phyloP scores from a whole-genome alignment of 1,140 invertebrate genomes.

The Drosophila kurseongensis region DNA sequence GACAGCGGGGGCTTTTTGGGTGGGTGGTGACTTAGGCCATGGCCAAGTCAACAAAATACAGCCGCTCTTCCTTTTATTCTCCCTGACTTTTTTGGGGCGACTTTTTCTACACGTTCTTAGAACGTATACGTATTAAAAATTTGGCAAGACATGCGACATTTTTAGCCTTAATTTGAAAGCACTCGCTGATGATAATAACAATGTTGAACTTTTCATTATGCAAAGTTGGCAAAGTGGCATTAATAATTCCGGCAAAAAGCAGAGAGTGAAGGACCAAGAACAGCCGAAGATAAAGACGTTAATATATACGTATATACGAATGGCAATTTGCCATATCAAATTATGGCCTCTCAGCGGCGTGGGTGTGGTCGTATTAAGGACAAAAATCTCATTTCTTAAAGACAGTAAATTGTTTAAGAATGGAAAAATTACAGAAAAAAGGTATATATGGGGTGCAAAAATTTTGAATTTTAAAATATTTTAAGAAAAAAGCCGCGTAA shows the following conservation, averaged over 20 bases:
- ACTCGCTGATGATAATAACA: conserved; percentile 40
- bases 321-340: conserved; percentile 46
- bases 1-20: conserved; percentile 15
- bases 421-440: background rate
- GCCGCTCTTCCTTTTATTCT: conserved; percentile 20
- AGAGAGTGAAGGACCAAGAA: conserved; percentile 14
- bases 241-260: conserved; percentile 44
- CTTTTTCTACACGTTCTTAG: conserved; percentile 30
- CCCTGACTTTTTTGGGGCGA: conserved; percentile 20
- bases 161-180: conserved; percentile 66
- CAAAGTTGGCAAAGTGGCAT: conserved; percentile 66
- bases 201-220: conserved; percentile 69
- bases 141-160: conserved; percentile 69
- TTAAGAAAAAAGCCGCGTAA: no score
- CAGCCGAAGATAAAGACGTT: conserved; percentile 33
- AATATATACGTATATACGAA: conserved; percentile 16
- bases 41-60: conserved; percentile 29
- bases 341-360: conserved; percentile 23
- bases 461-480: no score
- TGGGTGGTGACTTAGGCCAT: conserved; percentile 17
- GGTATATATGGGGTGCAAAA: background rate
- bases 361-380: conserved; percentile 21
- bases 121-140: conserved; percentile 33
- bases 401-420: background rate
- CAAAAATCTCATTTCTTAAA: background rate